These are phyloP conservation scores for Parazoanthus swiftii DNA, from an alignment of 92 coral and sea anemone genomes.

Conservation along the genomic window DNA sequence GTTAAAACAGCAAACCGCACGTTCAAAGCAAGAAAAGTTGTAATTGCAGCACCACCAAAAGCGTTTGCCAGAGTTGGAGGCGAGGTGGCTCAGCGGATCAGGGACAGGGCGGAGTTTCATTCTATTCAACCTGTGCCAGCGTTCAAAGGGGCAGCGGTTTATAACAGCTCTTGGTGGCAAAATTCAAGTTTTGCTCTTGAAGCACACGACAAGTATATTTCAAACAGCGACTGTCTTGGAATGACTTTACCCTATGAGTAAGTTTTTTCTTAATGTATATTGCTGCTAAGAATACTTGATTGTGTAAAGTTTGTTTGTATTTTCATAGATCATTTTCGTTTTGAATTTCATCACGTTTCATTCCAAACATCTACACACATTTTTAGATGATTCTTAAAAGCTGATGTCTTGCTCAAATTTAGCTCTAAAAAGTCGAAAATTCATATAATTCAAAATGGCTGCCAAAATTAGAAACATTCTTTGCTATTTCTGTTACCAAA, in stretches of 20 bases:
- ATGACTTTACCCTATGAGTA: conserved; percentile 71
- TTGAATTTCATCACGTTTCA: no score
- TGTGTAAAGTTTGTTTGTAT: neutral
- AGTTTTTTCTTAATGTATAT: neutral
- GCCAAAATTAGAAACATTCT: no score
- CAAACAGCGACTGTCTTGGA: conserved; percentile 80
- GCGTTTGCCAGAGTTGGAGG: conserved; percentile 59
- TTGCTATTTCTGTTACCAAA: no score
- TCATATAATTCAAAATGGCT: no score
- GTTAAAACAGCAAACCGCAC: conserved; percentile 44
- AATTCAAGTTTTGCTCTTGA: conserved; percentile 42
- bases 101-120: conserved; percentile 50
- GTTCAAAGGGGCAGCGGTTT: conserved; percentile 81
- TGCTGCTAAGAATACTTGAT: neutral
- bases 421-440: no score
- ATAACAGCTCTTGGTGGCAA: conserved; percentile 74
- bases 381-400: no score
- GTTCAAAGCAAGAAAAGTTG: conserved; percentile 56
- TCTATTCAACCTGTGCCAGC: conserved; percentile 71
- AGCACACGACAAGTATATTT: conserved; percentile 64
- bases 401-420: no score
- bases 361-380: no score
- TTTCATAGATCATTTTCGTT: no score
- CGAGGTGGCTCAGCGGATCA: conserved; percentile 55
- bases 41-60: conserved; percentile 66